Evolutionary conservation across 2,888 invertebrate genomes (phyloP).

Genomic region (Punctoribates punctum): DNA sequence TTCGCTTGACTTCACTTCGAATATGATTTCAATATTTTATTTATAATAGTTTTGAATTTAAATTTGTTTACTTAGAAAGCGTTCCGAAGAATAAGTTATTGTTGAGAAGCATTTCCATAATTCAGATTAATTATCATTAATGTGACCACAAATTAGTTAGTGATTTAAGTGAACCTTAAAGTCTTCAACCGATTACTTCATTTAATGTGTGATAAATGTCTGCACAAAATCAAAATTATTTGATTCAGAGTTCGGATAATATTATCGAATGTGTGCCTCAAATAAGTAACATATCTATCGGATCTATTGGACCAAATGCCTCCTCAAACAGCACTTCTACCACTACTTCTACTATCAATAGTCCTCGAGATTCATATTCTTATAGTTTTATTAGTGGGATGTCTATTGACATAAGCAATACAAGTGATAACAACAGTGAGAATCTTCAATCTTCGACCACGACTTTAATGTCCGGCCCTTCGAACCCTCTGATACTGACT

Average conservation of each 20-base stretch:
- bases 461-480: slow-evolving; percentile 6
- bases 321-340: slow-evolving; percentile 4
- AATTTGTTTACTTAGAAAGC: no score
- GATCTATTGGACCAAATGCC: slow-evolving; percentile 19
- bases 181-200: not conserved
- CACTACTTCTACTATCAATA: slow-evolving; percentile 14
- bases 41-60: no score
- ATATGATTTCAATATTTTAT: no score
- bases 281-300: slow-evolving; percentile 28
- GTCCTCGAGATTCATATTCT: slow-evolving; percentile 24
- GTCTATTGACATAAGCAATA: slow-evolving; percentile 9
- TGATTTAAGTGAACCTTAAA: not conserved
- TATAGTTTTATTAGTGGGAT: slow-evolving; percentile 18
- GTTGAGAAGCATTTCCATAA: no score
- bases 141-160: not conserved
- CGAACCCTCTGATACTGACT: slow-evolving; percentile 13
- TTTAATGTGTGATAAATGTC: slow-evolving; percentile 25
- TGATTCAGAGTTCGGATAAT: slow-evolving; percentile 6
- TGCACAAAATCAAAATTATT: slow-evolving; percentile 29
- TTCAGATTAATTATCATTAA: not conserved
- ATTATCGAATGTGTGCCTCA: slow-evolving; percentile 20
- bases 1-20: not conserved
- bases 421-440: slow-evolving; percentile 23
- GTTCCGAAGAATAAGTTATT: no score
- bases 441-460: slow-evolving; percentile 16